Evolutionary conservation across 2,888 invertebrate genomes (phyloP), one percentile per base, ranked within the genome.

Genomic region (Xestia xanthographa): DNA sequence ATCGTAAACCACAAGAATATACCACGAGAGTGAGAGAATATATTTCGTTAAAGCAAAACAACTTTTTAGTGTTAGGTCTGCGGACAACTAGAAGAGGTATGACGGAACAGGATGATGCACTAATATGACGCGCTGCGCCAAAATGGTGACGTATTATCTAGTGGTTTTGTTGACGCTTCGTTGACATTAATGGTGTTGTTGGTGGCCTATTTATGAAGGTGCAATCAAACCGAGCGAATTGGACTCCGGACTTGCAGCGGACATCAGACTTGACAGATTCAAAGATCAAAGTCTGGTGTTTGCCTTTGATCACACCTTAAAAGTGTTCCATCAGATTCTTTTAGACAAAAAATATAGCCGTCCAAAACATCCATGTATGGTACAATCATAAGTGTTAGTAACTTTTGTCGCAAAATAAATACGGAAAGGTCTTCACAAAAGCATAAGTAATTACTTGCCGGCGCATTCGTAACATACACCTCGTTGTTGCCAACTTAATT

Each of bases 21-120:
- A 56, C 38, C 17, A 20, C 26, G n/a, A 38, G 20, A 60, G 6
- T 26, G 22, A 29, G 68, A 48, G 34, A 45, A 77, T 62, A 67
- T 58, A 70, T 82, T 66, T 48, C n/a, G 56, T 62, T 38, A 58
- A 58, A 58, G 62, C 41, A 50, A 82, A 74, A 67, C 43, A 71
- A 83, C 80, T 79, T 76, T 79, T 70, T 75, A 72, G 22, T 69
- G 38, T 29, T 48, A 79, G 60, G 53, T 72, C 38, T 78, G 38
- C n/a, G 43, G 56, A 38, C 66, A 62, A 62, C 50, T 53, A 34
- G 53, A 41, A 45, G 45, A 62, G 38, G n/a, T 63, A 17, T 53
- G 34, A 38, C 38, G 53, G 56, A 63, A 63, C 34, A 50, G 5
- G 26, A n/a, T 17, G n/a, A 76, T 66, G 76, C 29, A 41, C n/a